Evolutionary conservation across 2,113 vertebrate species (phyloP).

Genomic region (Amphiprion percula): DNA sequence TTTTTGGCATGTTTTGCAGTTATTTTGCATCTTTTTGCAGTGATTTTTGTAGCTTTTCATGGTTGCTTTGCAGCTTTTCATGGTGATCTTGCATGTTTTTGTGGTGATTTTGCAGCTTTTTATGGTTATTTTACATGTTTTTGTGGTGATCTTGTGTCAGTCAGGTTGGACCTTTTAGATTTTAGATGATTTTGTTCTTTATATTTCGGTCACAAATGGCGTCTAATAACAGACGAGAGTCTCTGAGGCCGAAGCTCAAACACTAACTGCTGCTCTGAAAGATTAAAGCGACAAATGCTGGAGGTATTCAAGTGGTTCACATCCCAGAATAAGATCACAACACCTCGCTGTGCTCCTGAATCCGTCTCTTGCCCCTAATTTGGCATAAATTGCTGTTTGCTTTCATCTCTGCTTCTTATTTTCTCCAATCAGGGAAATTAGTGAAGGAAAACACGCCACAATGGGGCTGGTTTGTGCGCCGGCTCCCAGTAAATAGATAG

Average conservation of each 20-base stretch:
- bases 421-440: slow-evolving; percentile 53
- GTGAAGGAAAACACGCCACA: slow-evolving; percentile 9
- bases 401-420: slow-evolving; percentile 48
- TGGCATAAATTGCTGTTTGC: slow-evolving; percentile 49
- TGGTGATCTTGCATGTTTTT: too few relatives aligned
- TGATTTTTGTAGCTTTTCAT: too few relatives aligned
- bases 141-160: too few relatives aligned
- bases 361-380: slow-evolving; percentile 23
- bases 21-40: too few relatives aligned
- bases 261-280: slow-evolving; percentile 7
- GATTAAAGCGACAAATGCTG: slow-evolving; percentile 19
- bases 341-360: slow-evolving; percentile 9
- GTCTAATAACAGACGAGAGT: background rate
- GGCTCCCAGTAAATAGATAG: slow-evolving; percentile 67
- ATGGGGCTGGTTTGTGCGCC: slow-evolving; percentile 35
- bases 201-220: background rate
- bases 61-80: too few relatives aligned
- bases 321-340: slow-evolving; percentile 2
- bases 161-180: too few relatives aligned
- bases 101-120: too few relatives aligned
- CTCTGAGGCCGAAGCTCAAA: slow-evolving; percentile 8
- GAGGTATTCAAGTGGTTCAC: slow-evolving; percentile 3
- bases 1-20: too few relatives aligned
- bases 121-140: too few relatives aligned
- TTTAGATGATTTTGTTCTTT: too few relatives aligned